Conservation (phyloP, 2,113 vertebrate genomes). For the Hippocampus guttulatus region DNA sequence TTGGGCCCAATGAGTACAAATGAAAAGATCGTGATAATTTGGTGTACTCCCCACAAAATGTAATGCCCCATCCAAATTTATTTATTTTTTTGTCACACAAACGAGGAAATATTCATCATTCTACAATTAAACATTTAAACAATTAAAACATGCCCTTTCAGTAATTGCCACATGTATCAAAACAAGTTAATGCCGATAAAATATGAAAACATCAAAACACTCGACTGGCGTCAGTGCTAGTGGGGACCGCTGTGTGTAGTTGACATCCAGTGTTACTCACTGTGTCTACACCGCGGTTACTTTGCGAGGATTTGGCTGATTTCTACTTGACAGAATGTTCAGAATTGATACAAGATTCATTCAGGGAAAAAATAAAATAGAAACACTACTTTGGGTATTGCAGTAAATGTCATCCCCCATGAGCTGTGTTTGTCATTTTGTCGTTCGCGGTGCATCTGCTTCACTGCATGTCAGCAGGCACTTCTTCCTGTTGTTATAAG, state of each 20-base stretch:
- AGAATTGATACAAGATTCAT: neutral
- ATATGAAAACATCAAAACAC: too few relatives aligned
- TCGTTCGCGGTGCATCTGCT: slow-evolving; percentile 42
- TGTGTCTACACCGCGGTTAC: neutral
- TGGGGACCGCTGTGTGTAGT: neutral
- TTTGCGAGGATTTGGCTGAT: neutral
- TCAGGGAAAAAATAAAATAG: neutral
- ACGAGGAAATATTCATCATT: too few relatives aligned
- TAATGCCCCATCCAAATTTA: too few relatives aligned
- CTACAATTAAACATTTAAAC: too few relatives aligned
- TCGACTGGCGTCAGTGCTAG: neutral
- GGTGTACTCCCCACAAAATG: too few relatives aligned
- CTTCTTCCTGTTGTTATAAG: slow-evolving; percentile 47
- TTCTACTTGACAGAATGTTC: neutral
- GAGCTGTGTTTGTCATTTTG: slow-evolving; percentile 51
- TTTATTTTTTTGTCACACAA: too few relatives aligned
- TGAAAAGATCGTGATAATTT: neutral
- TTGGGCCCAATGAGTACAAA: neutral
- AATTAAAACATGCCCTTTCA: too few relatives aligned
- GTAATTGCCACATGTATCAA: too few relatives aligned
- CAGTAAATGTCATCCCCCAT: slow-evolving; percentile 39
- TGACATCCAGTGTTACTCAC: neutral
- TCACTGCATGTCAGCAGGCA: slow-evolving; percentile 63
- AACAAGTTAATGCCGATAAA: too few relatives aligned
- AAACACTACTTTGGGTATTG: neutral